Evolutionary conservation across 2,797 vertebrate genomes (phyloP), one percentile per base, ranked within the genome.

Genomic region (Girardinus metallicus): DNA sequence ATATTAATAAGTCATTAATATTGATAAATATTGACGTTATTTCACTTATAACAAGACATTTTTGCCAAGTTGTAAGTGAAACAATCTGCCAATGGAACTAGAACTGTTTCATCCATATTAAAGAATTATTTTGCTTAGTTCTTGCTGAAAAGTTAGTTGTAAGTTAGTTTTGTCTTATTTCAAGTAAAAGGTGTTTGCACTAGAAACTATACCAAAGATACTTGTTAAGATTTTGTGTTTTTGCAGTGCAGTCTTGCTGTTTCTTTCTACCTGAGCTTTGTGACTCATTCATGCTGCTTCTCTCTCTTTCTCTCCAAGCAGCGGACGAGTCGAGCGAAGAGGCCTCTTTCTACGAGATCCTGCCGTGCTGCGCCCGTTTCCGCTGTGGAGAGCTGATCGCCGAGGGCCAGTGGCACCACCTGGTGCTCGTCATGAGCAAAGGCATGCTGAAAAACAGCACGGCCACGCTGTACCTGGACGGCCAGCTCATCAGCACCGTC

Each of bases 391-490:
- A 99, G 80, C 96, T 98, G 83, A 98, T 99, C 49, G 91, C 94
- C 2, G 99, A 99, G 95, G 98, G 98, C 70, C 98, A 99, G 92
- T 99, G 99, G 99, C 99, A 99, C 95, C 99, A 99, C 91, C 95
- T 99, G 78, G 96, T 98, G 91, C 91, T 99, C 89, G 97, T 99
- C 71, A 99, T 99, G 99, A 99, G 98, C 91, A 99, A 98, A 94
- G 99, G 99, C 94, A 99, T 99, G 98, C 91, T 99, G 64, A 99
- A 99, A 93, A 99, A 99, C 93, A 99, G 99, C 89, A 98, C 98
- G 51, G 97, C 97, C 46, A 94, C 97, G 0, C 97, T 99, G 0
- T 99, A 99, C 87, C 91, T 99, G 0, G 98, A 99, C 4, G 97
- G 98, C 1, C 98, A 99, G 89, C 95, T 97, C 18, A 91, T 99